These are phyloP conservation scores for Protomyctophum bolini DNA, from an alignment of 2,113 vertebrate species.

Conservation along the genomic window DNA sequence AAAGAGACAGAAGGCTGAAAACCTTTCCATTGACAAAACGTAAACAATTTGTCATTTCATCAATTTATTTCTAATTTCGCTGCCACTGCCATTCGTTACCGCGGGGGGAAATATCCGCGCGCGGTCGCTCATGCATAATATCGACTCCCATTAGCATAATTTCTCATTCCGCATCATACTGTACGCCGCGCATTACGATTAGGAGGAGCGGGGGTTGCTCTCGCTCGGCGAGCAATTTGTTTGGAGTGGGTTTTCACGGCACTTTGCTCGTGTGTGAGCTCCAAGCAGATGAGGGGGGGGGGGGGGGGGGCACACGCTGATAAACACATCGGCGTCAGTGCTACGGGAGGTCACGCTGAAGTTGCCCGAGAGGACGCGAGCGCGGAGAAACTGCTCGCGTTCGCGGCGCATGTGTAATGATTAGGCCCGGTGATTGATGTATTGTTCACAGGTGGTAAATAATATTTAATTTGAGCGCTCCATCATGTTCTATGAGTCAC, in stretches of 20 bases:
- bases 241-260: constrained; percentile 9
- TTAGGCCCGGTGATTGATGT: too few species aligned
- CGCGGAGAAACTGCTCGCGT: not conserved
- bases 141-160: constrained; percentile 64
- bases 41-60: constrained; percentile 57
- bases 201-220: constrained; percentile 37
- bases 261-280: constrained; percentile 1
- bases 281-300: too few species aligned
- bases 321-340: constrained; percentile 7
- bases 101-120: constrained; percentile 27
- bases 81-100: constrained; percentile 58
- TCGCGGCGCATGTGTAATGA: not conserved
- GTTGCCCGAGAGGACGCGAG: constrained; percentile 8
- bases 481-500: too few species aligned
- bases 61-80: constrained; percentile 52
- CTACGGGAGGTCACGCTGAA: constrained; percentile 14
- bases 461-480: too few species aligned
- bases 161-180: constrained; percentile 60
- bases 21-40: constrained; percentile 43
- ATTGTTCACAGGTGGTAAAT: too few species aligned
- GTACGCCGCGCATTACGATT: constrained; percentile 40
- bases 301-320: constrained; percentile 20
- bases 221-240: constrained; percentile 27
- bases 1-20: constrained; percentile 1
- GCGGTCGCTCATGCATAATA: constrained; percentile 55